Base-by-base conservation (phyloP, 1,140 invertebrate species). In the Oreohelix idahoensis region DNA sequence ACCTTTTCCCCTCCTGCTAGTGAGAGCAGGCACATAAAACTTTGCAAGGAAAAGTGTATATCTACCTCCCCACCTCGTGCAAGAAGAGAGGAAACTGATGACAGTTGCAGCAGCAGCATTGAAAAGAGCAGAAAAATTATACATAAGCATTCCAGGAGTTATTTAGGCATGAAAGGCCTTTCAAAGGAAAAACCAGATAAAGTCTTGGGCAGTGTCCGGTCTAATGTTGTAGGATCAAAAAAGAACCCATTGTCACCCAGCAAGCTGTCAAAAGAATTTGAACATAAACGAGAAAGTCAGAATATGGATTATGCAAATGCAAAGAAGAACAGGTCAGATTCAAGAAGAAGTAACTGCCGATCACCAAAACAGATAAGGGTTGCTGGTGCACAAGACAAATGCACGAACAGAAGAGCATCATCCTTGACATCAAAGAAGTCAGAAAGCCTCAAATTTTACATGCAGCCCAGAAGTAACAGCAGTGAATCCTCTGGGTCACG, bases 391-490 rank as follows among this genome's bases (percentile, higher is more conserved):
- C 32, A 8, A n/a, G 32, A 69, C 32, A 69, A n/a, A 35, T 69
- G 63, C 69, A 39, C 1, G 23, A 1, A 36, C 32, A 71, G 69
- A 71, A 35, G 38, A 36, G 20, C 38, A 36, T 36, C 69, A n/a
- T 36, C 69, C 35, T 15, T 17, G 32, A 71, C 69, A 23, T 29
- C 69, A 71, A 39, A 11, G 32, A 39, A 20, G 15, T 36, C 69
- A 26, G 32, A 58, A 4, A 26, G n/a, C 73, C 10, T 36, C n/a
- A 75, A 75, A 45, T 75, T 42, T 26, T 75, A 75, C 42, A 45
- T 75, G 73, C 73, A 75, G 26, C 36, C 73, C 5, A 75, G 42
- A 75, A 8, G 53, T 58, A 15, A 71, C 11, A 45, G 42, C 42
- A 29, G 73, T 17, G 42, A 75, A 10, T 75, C 73, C 10, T 75